Conservation (phyloP, 35 echinoderm and acorn worm genomes). For the Amphiura filiformis region DNA sequence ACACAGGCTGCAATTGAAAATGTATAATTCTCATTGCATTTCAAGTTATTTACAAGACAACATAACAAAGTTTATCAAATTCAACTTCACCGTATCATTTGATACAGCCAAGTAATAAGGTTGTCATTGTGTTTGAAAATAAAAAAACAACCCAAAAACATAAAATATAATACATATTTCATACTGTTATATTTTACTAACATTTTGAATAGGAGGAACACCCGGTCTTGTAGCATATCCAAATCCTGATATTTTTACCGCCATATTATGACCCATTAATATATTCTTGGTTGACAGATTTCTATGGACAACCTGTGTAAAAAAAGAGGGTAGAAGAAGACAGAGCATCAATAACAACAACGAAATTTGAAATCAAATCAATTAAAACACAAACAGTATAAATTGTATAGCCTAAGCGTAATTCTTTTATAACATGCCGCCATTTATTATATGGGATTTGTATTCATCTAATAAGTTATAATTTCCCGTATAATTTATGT, state of each 20-base stretch:
- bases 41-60: no score
- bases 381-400: not conserved
- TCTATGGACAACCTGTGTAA: not conserved
- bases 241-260: not conserved
- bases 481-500: not conserved
- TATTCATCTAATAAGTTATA: not conserved
- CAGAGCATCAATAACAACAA: not conserved
- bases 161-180: no score
- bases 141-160: no score
- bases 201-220: no score
- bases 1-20: no score
- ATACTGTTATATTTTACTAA: no score
- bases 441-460: not conserved
- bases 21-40: no score
- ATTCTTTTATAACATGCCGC: not conserved
- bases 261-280: not conserved
- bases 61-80: no score
- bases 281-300: not conserved
- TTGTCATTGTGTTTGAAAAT: no score
- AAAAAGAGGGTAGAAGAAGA: not conserved
- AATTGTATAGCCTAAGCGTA: not conserved
- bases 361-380: not conserved
- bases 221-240: no score
- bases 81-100: no score
- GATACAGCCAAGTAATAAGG: no score